Base-by-base conservation (phyloP, 2,888 invertebrate genomes). In the Brenthis hecate region DNA sequence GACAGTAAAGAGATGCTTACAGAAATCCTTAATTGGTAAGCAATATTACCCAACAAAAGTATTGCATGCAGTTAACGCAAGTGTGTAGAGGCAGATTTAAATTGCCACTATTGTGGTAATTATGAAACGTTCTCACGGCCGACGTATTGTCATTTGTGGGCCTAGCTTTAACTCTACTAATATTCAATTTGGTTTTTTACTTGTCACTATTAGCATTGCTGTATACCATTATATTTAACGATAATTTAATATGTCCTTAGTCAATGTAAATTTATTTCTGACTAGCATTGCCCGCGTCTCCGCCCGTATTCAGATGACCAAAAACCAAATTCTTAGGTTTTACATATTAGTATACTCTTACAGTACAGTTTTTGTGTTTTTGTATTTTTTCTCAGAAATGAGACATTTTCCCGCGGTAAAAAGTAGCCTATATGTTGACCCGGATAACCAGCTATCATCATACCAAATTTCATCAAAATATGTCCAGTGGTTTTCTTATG, bases 101-200 rank as follows among this genome's bases (percentile, higher is more conserved):
- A 88, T 87, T 85, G 82, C 83, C 84, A 78, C 83, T 79, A 88
- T 88, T 87, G 88, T 86, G 76, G 76, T 66, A 76, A 80, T 90
- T 89, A 85, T 84, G 83, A 84, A 86, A 89, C 77, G 75, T 82
- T 91, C 91, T 89, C 91, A 91, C 89, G 91, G 89, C 73, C 78
- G 75, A 74, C 65, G 78, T 78, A 83, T 83, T 85, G 85, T 86
- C 82, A 78, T 81, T 78, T 79, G 78, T 79, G 78, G 73, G 28
- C 28, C 28, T 72, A 73, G 73, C 78, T 76, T 80, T 79, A 78
- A 73, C 78, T 69, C 74, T 69, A 72, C 77, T 80, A 74, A 73
- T 73, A 76, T 74, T 72, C 72, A 73, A 61, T 66, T 66, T 66
- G 55, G 56, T 61, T 43, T 43, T 43, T 43, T 43, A 28, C 28